Conservation (phyloP, 2,888 invertebrate genomes). For the Xylota segnis region DNA sequence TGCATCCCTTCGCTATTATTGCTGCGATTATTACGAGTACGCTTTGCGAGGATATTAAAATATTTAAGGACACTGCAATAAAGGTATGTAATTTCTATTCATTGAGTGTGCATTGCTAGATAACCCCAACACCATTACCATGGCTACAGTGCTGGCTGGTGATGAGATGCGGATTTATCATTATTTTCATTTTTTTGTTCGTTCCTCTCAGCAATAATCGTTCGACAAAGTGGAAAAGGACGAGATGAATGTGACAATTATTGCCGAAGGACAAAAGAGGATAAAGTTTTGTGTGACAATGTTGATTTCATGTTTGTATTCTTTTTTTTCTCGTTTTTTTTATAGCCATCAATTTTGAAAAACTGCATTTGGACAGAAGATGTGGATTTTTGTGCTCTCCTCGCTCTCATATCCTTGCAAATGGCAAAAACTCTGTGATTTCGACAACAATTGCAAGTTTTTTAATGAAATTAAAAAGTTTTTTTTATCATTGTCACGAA, state of each 20-base stretch:
- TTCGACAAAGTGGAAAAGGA: constrained; percentile 19
- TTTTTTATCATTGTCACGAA: constrained; percentile 41
- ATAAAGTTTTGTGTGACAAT: constrained; percentile 52
- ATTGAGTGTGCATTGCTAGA: constrained; percentile 9
- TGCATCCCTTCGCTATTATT: constrained; percentile 33
- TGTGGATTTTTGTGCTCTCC: constrained; percentile 20
- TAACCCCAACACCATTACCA: background rate
- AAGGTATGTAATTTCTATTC: constrained; percentile 68
- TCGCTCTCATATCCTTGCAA: constrained; percentile 4
- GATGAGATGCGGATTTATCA: constrained; percentile 27
- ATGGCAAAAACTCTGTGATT: constrained; percentile 54
- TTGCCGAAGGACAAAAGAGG: constrained; percentile 19
- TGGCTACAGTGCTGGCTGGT: constrained; percentile 1
- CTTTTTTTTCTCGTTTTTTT: constrained; percentile 9
- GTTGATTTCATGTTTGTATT: constrained; percentile 62
- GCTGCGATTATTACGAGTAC: constrained; percentile 36
- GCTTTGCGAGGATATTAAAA: constrained; percentile 60
- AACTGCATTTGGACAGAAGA: constrained; percentile 36
- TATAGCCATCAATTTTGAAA: constrained; percentile 31
- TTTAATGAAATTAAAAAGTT: constrained; percentile 70
- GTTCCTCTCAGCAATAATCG: constrained; percentile 15
- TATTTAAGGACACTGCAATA: constrained; percentile 59
- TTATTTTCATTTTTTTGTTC: constrained; percentile 19
- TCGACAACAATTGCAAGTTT: constrained; percentile 66
- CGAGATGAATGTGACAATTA: constrained; percentile 51